Evolutionary conservation across 2,113 vertebrate genomes (phyloP), one percentile per base, ranked within the genome.

Genomic region (Colossoma macropomum): DNA sequence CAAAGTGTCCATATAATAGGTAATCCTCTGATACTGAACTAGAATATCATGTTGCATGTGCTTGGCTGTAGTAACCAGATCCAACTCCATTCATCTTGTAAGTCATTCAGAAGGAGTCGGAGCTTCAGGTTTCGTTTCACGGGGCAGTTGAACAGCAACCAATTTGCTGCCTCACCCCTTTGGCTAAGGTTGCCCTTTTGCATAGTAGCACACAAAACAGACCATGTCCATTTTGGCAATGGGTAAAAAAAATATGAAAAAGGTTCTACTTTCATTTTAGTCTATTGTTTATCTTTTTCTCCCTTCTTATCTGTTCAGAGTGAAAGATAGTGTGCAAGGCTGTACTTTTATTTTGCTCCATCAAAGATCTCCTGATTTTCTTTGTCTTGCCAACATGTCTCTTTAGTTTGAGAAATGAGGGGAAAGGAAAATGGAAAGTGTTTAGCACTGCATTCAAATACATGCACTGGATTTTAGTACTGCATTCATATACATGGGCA

Each of bases 41-140:
- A 19, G 27, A 52, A 27, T 70, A 80, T 88, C 81, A 23, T 71
- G 48, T 88, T 86, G 12, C 81, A 0, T 38, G 34, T 63, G 75
- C 66, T 56, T 17, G 41, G 41, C 66, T n/a, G 28, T 72, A 12
- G 85, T 84, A 88, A 86, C 77, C 32, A 82, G 79, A 86, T 45
- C 56, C 71, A 45, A n/a, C 68, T 2, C 65, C 41, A 75, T 88
- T 81, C 76, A 86, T 30, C 78, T 79, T 69, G 54, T 68, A 72
- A 52, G 75, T 86, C 52, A 65, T 71, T 79, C 34, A 75, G 63
- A 74, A 75, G 23, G 41, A 76, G 48, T 78, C 50, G n/a, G n/a
- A 66, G 63, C 45, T 72, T 86, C 87, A 72, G 59, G 66, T 88
- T 88, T 82, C 84, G 60, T 88, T 88, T 82, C 79, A 74, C 45